These are phyloP conservation scores for Hypocryptadius cinnamomeus DNA, from an alignment of 2,113 vertebrate species.

Conservation along the genomic window DNA sequence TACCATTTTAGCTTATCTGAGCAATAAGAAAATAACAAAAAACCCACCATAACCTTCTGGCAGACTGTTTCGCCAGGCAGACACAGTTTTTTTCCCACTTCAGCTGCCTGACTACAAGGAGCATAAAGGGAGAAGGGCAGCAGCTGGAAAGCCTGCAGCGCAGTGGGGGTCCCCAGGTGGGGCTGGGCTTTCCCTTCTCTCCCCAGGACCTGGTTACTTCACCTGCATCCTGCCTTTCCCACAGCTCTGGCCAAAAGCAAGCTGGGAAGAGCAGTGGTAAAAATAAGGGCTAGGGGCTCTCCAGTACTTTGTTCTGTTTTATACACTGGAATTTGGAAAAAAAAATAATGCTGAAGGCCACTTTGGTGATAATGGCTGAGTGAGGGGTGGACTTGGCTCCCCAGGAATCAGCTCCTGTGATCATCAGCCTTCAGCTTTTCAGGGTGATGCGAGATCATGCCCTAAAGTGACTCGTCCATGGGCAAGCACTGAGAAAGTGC, in stretches of 20 bases:
- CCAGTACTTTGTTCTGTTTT: background rate
- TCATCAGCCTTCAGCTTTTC: background rate
- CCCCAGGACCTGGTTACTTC: background rate
- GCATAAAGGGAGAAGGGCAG: rapidly evolving
- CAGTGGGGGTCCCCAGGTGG: too few species aligned
- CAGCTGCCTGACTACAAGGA: background rate
- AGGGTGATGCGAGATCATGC: rapidly evolving
- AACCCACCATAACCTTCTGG: rapidly evolving
- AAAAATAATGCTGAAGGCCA: background rate
- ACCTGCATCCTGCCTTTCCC: background rate
- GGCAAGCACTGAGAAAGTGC: background rate
- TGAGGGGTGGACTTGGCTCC: background rate
- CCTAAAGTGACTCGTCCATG: background rate
- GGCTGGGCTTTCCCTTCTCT: background rate
- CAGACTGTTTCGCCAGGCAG: background rate
- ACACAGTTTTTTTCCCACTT: background rate
- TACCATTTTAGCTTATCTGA: background rate
- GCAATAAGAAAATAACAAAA: background rate
- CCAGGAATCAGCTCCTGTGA: background rate
- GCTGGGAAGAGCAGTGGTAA: background rate
- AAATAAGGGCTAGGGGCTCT: background rate
- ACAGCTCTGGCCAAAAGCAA: background rate
- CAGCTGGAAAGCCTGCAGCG: rapidly evolving
- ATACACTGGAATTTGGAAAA: rapidly evolving
- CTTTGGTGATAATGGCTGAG: background rate